These are phyloP conservation scores for Charina bottae DNA, from an alignment of 2,113 vertebrate species.

Conservation along the genomic window DNA sequence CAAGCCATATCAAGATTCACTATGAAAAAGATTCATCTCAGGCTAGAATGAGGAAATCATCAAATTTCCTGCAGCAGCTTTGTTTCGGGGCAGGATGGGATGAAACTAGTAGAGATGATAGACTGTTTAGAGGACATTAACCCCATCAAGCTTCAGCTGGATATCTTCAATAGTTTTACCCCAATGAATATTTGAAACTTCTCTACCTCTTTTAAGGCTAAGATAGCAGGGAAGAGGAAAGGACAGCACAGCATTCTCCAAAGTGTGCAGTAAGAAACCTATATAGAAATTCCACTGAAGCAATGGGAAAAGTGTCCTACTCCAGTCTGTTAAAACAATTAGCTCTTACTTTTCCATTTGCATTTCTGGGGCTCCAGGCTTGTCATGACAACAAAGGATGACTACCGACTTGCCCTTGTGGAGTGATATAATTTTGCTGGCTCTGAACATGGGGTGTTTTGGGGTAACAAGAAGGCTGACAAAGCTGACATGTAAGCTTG, in stretches of 20 bases:
- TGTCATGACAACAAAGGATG: not conserved
- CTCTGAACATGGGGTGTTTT: not conserved
- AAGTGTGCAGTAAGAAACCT: not conserved
- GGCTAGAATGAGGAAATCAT: not conserved
- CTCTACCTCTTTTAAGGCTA: not conserved
- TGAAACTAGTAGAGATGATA: not conserved
- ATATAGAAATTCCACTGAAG: not conserved
- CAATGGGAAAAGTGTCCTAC: not conserved
- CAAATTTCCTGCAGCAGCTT: not conserved
- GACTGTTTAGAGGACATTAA: not conserved
- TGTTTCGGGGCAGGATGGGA: not conserved
- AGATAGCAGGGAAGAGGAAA: not conserved
- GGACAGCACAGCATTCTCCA: not conserved
- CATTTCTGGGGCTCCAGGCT: not conserved
- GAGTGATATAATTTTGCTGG: not conserved
- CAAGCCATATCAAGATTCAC: not conserved
- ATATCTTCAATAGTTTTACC: not conserved
- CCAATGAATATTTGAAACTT: not conserved
- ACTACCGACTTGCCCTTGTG: not conserved
- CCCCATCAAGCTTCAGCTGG: not conserved
- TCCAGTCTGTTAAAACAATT: not conserved
- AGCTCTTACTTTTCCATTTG: not conserved
- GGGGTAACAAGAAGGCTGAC: too few species aligned
- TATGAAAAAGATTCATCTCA: not conserved
- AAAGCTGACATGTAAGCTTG: not conserved